phyloP scores from a whole-genome alignment of 2,113 vertebrate genomes.

The Ciconia boyciana region DNA sequence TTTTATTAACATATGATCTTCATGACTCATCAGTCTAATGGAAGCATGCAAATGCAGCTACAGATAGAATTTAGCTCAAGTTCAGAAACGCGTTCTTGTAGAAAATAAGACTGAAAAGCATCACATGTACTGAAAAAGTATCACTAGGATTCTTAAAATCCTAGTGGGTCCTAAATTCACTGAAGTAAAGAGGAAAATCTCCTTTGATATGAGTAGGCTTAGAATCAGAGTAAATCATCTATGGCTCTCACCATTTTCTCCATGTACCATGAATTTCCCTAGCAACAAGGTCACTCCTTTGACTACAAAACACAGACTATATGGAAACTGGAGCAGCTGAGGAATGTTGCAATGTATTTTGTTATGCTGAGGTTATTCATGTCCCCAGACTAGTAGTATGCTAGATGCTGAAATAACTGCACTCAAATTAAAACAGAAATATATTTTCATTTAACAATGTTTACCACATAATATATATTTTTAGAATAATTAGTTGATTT shows the following conservation, averaged over 20 bases:
- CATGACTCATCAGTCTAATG: neutral
- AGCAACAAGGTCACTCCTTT: neutral
- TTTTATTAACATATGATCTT: neutral
- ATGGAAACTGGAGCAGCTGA: neutral
- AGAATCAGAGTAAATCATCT: neutral
- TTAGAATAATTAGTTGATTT: slow-evolving; percentile 3
- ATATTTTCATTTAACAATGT: neutral
- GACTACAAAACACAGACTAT: neutral
- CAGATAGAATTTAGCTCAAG: neutral
- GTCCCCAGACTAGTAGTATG: neutral
- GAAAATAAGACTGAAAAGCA: neutral
- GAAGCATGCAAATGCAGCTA: neutral
- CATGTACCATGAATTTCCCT: neutral
- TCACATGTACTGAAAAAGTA: neutral
- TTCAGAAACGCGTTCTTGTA: neutral
- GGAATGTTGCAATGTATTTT: neutral
- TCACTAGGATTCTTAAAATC: neutral
- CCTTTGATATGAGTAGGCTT: neutral
- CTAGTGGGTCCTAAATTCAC: neutral
- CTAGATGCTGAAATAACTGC: neutral
- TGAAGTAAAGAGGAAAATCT: neutral
- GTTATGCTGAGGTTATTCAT: neutral
- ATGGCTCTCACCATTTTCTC: neutral
- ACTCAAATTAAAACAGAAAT: neutral
- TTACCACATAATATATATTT: neutral